phyloP scores from a whole-genome alignment of 2,888 invertebrate genomes.

The Clitarchus hookeri region DNA sequence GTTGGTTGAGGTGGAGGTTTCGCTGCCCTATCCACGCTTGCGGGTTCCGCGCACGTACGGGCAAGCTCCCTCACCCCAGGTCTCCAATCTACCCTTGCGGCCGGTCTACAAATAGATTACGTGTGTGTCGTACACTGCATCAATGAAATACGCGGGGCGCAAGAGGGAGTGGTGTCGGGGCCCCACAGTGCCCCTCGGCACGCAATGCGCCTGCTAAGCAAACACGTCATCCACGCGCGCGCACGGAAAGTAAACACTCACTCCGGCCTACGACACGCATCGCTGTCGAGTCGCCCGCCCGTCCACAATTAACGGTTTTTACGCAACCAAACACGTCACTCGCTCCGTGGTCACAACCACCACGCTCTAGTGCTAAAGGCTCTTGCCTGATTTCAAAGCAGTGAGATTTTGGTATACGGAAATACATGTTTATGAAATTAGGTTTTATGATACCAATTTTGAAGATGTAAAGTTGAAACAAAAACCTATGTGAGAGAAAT shows the following conservation, averaged over 20 bases:
- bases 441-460: too few relatives aligned
- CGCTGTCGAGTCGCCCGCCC: background rate
- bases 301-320: too few relatives aligned
- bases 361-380: too few relatives aligned
- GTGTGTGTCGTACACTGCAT: slow-evolving; percentile 36
- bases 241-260: background rate
- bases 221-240: too few relatives aligned
- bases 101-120: slow-evolving; percentile 45
- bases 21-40: background rate
- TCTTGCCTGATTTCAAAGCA: too few relatives aligned
- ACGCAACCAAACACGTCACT: too few relatives aligned
- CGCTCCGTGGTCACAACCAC: too few relatives aligned
- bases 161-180: slow-evolving; percentile 20
- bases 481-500: too few relatives aligned
- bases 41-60: background rate
- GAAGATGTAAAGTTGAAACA: too few relatives aligned
- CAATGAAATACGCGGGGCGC: background rate
- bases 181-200: slow-evolving; percentile 34
- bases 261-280: background rate
- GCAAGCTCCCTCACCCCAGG: background rate
- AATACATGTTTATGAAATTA: too few relatives aligned
- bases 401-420: too few relatives aligned
- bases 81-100: slow-evolving; percentile 43
- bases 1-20: background rate
- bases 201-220: slow-evolving; percentile 32